phyloP scores from a whole-genome alignment of 2,797 vertebrate species.

The Lepilemur septentrionalis region DNA sequence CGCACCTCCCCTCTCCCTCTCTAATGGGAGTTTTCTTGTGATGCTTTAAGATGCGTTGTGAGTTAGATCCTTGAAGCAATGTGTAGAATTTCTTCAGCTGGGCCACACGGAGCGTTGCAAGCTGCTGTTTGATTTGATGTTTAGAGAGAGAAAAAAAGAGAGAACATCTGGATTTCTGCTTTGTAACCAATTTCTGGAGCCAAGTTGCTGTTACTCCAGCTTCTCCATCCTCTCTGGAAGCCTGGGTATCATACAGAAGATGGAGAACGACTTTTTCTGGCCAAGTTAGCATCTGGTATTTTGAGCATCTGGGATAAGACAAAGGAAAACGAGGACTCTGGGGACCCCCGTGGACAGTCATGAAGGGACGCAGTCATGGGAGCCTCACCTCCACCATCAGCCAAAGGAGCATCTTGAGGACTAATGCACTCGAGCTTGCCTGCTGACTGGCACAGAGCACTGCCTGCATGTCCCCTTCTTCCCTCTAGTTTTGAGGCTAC shows the following conservation, averaged over 20 bases:
- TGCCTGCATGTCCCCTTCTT: accelerated
- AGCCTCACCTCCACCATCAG: not conserved
- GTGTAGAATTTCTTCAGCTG: constrained; percentile 65
- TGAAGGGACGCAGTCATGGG: accelerated
- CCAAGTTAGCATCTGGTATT: not conserved
- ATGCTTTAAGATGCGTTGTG: constrained; percentile 80
- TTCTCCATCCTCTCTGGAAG: not conserved
- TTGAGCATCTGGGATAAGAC: not conserved
- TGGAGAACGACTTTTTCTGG: not conserved
- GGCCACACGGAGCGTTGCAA: constrained; percentile 68
- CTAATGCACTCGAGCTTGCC: not conserved
- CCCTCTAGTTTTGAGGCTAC: accelerated
- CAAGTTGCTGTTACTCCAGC: not conserved
- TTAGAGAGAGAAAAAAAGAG: not conserved
- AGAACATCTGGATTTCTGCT: constrained; percentile 57
- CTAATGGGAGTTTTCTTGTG: constrained; percentile 78
- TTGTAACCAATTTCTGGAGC: constrained; percentile 36
- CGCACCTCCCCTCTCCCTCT: constrained; percentile 59
- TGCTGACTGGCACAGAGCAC: not conserved
- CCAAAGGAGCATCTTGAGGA: too few relatives aligned
- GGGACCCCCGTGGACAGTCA: not conserved
- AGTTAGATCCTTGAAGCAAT: constrained; percentile 64
- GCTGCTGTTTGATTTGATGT: constrained; percentile 60
- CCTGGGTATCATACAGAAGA: not conserved
- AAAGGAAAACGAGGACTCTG: not conserved